Conservation (phyloP, 1,140 invertebrate genomes). For the Lamellibrachia luymesi region DNA sequence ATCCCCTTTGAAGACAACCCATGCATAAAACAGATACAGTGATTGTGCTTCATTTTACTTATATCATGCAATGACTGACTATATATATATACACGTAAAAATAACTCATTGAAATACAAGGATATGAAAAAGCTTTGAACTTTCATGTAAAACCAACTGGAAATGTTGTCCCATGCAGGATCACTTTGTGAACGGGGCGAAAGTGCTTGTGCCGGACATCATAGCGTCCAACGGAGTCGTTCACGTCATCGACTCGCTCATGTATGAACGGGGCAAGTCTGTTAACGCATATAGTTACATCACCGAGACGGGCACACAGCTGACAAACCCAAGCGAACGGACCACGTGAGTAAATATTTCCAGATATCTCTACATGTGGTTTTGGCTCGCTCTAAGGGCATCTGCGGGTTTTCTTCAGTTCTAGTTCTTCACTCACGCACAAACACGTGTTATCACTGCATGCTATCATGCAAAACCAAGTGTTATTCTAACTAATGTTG, state of each 20-base stretch:
- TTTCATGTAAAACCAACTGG: too few relatives aligned
- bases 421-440: too few relatives aligned
- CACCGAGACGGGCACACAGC: neutral
- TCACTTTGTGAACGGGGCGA: slow-evolving; percentile 33
- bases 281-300: neutral
- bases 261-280: slow-evolving; percentile 37
- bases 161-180: neutral
- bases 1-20: too few relatives aligned
- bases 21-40: too few relatives aligned
- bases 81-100: too few relatives aligned
- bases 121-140: too few relatives aligned
- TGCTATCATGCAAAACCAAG: neutral
- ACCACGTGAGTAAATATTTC: neutral
- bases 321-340: neutral
- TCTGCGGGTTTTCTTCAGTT: too few relatives aligned
- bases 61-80: too few relatives aligned
- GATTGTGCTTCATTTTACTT: too few relatives aligned
- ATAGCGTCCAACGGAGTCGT: slow-evolving; percentile 52
- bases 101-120: too few relatives aligned
- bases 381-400: too few relatives aligned
- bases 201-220: slow-evolving; percentile 43
- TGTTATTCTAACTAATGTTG: too few relatives aligned
- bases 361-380: neutral
- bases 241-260: slow-evolving; percentile 58
- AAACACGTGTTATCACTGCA: neutral